Conservation (phyloP, 2,797 vertebrate species). For the Pangasius mekongensis region DNA sequence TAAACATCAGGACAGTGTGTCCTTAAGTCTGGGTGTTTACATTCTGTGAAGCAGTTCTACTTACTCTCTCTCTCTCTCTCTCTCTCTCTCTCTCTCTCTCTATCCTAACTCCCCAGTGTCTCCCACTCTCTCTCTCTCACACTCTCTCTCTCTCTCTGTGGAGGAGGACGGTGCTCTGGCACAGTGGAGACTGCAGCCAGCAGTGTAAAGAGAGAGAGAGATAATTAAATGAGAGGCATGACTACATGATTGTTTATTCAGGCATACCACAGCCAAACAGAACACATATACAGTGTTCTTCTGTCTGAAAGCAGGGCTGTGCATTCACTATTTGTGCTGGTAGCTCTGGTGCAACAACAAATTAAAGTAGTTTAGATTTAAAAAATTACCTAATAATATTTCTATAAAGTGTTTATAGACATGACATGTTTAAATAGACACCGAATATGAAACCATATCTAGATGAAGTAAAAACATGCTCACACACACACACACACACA, state of each 20-base stretch:
- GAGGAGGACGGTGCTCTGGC: conserved; percentile 53
- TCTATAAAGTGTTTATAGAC: background rate
- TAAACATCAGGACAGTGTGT: conserved; percentile 58
- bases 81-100: conserved; percentile 42
- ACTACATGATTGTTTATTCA: conserved; percentile 29
- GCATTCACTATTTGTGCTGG: background rate
- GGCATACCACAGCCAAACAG: conserved; percentile 32
- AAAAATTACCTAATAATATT: background rate
- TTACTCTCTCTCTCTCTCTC: conserved; percentile 44
- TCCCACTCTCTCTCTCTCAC: conserved; percentile 19
- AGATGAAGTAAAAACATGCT: background rate
- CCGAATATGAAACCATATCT: background rate
- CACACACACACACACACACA: background rate
- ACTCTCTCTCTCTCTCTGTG: conserved; percentile 26
- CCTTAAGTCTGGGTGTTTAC: conserved; percentile 54
- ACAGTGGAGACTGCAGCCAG: conserved; percentile 32
- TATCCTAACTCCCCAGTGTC: conserved; percentile 6
- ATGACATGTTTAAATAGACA: background rate
- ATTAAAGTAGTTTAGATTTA: background rate
- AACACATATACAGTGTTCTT: conserved; percentile 18
- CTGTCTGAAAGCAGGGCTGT: background rate
- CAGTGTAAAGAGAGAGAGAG: conserved; percentile 34
- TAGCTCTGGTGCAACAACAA: background rate
- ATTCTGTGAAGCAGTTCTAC: conserved; percentile 44
- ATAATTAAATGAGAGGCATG: conserved; percentile 39